Evolutionary conservation across 1,140 invertebrate genomes (phyloP), one percentile per base, ranked within the genome.

Genomic region (Druon quercuslanigerum): DNA sequence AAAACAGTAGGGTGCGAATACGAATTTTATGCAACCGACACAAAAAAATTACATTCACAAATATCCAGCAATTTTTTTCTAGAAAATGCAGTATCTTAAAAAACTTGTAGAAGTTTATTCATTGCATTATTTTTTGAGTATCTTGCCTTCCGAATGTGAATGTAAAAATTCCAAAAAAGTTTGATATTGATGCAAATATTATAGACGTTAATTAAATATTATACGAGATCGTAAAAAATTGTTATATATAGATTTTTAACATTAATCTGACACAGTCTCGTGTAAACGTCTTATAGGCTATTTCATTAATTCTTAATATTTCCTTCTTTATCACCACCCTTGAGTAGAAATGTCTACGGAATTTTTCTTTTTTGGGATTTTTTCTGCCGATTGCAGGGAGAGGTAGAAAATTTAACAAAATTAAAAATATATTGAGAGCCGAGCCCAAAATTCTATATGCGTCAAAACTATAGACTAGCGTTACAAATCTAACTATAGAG

Each of bases 291-390:
- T 66, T 56, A 20, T 60, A 40, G 14, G 40, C 16, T 54, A 54
- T 17, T 19, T 9, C 0, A 19, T 17, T 17, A 17, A 54, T 80
- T 80, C 77, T 80, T 80, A 83, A 84, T 83, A 81, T 84, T 78
- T 80, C 77, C 74, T 74, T 82, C 16, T 80, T 81, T 82, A 79
- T 78, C 56, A 81, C 51, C 76, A 73, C 82, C 71, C 79, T 80
- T 83, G 75, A 81, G 50, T 74, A 40, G 14, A 66, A 66, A 66
- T 20, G 60, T 40, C 25, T 46, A 66, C 3, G 33, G 56, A 66
- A 6, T 66, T 40, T n/a, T 74, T 76, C 72, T 46, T 75, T 76
- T 60, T 78, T 79, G 76, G 7, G 20, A 72, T 71, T 46, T 40
- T 71, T 50, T 72, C 50, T 46, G 25, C 57, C 54, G 14, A 14